These are phyloP conservation scores for Petroica traversi DNA, from an alignment of 2,113 vertebrate genomes.

Conservation along the genomic window DNA sequence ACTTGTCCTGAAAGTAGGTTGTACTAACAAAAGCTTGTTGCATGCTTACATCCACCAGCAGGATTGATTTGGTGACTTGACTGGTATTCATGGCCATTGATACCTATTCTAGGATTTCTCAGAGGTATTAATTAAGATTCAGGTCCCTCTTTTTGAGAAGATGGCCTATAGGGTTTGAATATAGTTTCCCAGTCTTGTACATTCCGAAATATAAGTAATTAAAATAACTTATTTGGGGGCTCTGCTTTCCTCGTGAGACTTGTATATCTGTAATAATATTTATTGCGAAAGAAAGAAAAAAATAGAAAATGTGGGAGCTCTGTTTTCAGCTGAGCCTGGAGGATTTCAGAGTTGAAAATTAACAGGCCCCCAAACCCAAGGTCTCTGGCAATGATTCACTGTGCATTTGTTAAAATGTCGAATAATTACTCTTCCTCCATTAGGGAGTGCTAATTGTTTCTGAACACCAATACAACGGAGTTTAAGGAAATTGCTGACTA, in stretches of 20 bases:
- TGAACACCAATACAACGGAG: slow-evolving; percentile 2
- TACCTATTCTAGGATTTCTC: neutral
- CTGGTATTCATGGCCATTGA: neutral
- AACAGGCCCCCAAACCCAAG: neutral
- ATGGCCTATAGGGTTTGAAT: neutral
- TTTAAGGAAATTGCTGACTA: slow-evolving; percentile 20
- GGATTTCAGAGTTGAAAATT: slow-evolving; percentile 11
- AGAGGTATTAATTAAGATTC: neutral
- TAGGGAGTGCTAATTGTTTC: slow-evolving; percentile 48
- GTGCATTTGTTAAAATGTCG: slow-evolving; percentile 22
- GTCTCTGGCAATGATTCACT: slow-evolving; percentile 26
- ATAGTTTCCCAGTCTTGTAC: neutral
- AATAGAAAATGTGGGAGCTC: neutral
- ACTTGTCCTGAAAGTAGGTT: slow-evolving; percentile 44
- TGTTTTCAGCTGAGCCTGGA: neutral
- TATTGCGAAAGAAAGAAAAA: neutral
- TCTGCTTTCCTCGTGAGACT: neutral
- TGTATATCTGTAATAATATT: neutral
- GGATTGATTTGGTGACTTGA: neutral
- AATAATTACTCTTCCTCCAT: slow-evolving; percentile 43
- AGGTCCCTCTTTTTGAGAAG: neutral
- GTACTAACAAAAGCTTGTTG: slow-evolving; percentile 10
- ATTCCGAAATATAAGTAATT: neutral
- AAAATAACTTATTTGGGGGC: neutral
- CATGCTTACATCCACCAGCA: neutral